A percentile compares a stretch with the other conserved stretches of the same genome.
phyloP scores from a whole-genome alignment of 2,113 vertebrate genomes.

The Tyto alba region DNA sequence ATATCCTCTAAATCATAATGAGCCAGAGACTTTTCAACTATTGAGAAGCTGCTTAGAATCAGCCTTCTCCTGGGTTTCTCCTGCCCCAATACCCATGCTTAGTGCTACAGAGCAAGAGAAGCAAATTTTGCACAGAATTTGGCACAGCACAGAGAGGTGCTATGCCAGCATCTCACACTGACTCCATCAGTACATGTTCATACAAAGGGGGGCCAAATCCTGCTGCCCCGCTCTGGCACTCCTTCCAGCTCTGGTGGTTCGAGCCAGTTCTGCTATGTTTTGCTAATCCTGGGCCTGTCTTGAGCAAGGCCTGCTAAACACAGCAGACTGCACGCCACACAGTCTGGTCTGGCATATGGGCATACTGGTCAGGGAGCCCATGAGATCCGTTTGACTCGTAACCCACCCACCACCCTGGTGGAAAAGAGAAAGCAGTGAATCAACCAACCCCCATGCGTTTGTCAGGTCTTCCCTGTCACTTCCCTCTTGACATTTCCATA shows the following conservation, averaged over 20 bases:
- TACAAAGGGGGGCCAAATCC: not conserved
- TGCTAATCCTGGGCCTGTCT: not conserved
- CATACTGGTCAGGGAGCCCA: not conserved
- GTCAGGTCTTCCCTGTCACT: slow-evolving; percentile 39
- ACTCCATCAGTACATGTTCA: not conserved
- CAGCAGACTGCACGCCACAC: not conserved
- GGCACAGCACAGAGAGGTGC: not conserved
- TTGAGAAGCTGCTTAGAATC: not conserved
- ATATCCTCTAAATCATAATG: not conserved
- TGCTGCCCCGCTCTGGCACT: not conserved
- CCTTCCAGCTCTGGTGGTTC: not conserved
- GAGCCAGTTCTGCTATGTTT: not conserved
- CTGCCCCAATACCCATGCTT: not conserved
- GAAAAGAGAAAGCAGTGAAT: not conserved
- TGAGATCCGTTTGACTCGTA: not conserved
- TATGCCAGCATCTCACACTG: not conserved
- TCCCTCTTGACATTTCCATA: slow-evolving; percentile 60
- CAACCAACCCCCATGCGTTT: not conserved
- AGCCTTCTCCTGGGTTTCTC: not conserved
- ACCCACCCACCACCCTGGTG: not conserved
- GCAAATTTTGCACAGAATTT: not conserved
- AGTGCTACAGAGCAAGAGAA: not conserved
- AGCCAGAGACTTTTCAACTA: not conserved
- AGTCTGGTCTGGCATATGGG: not conserved
- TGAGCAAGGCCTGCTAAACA: not conserved